A percentile compares a stretch with the other conserved stretches of the same genome.
Conservation (phyloP, 2,797 vertebrate genomes). For the Pteropus rufus region DNA sequence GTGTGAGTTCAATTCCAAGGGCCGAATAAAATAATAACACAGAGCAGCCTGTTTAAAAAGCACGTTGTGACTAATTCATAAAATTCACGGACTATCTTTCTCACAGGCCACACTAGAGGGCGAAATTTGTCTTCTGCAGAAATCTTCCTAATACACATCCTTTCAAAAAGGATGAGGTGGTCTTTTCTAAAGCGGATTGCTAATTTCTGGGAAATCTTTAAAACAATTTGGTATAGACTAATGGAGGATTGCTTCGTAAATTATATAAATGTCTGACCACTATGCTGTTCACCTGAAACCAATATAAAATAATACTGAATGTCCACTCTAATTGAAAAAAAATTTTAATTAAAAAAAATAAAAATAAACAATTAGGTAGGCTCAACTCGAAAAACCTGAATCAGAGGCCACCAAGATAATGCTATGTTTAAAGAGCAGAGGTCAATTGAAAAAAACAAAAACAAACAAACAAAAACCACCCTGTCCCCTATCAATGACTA, state of each 20-base stretch:
- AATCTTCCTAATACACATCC: neutral
- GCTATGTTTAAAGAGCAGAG: neutral
- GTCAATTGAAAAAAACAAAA: neutral
- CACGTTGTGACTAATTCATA: neutral
- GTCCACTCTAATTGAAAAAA: no score
- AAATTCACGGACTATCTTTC: neutral
- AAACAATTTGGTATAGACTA: neutral
- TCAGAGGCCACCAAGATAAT: neutral
- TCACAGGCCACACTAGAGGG: slow-evolving; percentile 75
- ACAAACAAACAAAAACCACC: neutral
- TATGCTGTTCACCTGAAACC: no score
- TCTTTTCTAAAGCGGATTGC: neutral
- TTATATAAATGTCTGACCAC: no score
- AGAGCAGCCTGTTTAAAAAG: neutral
- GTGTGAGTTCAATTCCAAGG: neutral
- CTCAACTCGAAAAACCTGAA: neutral
- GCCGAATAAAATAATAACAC: neutral
- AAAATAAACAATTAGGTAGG: no score
- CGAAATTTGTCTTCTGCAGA: slow-evolving; percentile 65
- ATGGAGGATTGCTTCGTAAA: no score
- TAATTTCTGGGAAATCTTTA: neutral
- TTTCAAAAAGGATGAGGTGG: neutral
- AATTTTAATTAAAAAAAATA: no score
- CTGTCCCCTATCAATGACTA: neutral
- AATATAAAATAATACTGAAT: no score